Conservation (phyloP, 2,888 invertebrate genomes). For the Capitulum mitella region DNA sequence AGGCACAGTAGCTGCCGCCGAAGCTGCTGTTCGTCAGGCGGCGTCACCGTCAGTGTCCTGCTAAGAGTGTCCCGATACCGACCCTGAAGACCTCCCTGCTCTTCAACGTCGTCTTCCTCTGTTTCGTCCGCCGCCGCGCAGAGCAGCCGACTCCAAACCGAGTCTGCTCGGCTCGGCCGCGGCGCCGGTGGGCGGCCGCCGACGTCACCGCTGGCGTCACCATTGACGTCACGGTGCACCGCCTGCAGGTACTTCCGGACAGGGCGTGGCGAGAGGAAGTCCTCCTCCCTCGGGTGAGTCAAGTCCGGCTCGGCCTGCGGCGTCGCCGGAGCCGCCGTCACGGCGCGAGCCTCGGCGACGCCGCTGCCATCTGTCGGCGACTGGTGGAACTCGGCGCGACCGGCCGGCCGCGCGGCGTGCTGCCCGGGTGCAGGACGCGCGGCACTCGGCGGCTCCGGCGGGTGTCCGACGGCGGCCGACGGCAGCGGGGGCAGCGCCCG, state of each 20-base stretch:
- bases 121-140: neutral
- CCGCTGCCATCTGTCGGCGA: neutral
- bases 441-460: neutral
- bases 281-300: constrained; percentile 4
- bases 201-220: neutral
- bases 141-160: neutral
- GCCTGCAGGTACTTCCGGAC: neutral
- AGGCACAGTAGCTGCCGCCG: neutral
- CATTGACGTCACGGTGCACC: neutral
- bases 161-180: neutral
- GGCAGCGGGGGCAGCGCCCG: neutral
- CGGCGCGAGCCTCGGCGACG: neutral
- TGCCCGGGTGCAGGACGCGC: no score
- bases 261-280: neutral
- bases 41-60: neutral
- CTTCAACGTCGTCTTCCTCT: neutral
- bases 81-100: neutral
- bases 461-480: neutral
- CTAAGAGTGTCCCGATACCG: neutral
- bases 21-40: no score
- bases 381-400: neutral
- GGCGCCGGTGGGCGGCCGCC: neutral
- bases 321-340: neutral
- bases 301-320: neutral
- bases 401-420: neutral